Evolutionary conservation across 2,888 invertebrate species (phyloP).

Genomic region (Cybosia mesomella): DNA sequence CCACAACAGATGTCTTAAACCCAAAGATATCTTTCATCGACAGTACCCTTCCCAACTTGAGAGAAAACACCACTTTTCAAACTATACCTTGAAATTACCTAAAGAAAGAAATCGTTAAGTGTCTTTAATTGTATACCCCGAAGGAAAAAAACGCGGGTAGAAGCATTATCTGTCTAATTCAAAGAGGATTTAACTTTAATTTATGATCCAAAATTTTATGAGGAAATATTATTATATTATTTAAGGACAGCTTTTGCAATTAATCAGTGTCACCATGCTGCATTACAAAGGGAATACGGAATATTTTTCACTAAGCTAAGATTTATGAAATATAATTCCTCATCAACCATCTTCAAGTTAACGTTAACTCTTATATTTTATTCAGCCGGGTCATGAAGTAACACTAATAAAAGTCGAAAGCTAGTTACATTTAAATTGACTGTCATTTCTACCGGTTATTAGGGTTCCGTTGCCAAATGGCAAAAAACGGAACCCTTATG

Average conservation of each 20-base stretch:
- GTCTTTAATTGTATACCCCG: not conserved
- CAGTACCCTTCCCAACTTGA: too few relatives aligned
- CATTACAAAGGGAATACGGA: conserved; percentile 10
- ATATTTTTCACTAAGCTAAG: conserved; percentile 13
- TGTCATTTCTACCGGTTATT: too few relatives aligned
- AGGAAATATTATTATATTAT: conserved; percentile 19
- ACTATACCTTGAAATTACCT: not conserved
- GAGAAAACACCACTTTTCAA: too few relatives aligned
- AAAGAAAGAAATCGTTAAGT: conserved; percentile 1
- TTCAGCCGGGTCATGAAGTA: not conserved
- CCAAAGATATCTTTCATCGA: too few relatives aligned
- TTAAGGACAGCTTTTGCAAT: conserved; percentile 27
- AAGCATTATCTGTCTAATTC: conserved; percentile 17
- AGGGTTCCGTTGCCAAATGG: too few relatives aligned
- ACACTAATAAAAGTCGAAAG: not conserved
- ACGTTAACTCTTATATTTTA: not conserved
- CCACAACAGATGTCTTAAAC: too few relatives aligned
- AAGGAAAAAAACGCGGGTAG: conserved; percentile 6
- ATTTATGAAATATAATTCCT: not conserved
- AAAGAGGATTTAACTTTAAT: conserved; percentile 29
- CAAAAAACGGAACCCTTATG: too few relatives aligned
- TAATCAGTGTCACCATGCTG: conserved; percentile 29
- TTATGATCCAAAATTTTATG: conserved; percentile 27
- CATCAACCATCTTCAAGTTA: not conserved
- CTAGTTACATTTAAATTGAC: not conserved